These are phyloP conservation scores for Typhlichthys subterraneus DNA, from an alignment of 2,797 vertebrate genomes.

Conservation along the genomic window DNA sequence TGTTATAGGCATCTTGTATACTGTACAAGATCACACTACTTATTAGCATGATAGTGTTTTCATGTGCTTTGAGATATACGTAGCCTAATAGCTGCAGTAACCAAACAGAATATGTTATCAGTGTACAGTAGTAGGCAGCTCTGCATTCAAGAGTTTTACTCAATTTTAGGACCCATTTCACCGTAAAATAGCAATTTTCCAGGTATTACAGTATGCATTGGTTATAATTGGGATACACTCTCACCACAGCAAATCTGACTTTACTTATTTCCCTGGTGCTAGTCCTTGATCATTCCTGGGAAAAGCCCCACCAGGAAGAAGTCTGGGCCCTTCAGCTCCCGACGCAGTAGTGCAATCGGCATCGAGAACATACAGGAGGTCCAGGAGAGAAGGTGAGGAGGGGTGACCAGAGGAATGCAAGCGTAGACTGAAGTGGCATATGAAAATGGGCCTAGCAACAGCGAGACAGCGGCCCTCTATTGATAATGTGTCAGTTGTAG, in stretches of 20 bases:
- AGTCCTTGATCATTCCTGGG: constrained; percentile 94
- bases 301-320: constrained; percentile 97
- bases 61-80: too few species aligned
- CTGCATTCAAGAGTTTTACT: not conserved
- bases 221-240: not conserved
- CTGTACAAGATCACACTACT: too few species aligned
- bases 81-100: too few species aligned
- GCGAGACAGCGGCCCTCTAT: too few species aligned
- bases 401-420: constrained; percentile 56
- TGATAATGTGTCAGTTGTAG: too few species aligned
- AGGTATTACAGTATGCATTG: constrained; percentile 3
- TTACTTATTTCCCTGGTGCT: constrained; percentile 48
- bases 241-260: constrained; percentile 41
- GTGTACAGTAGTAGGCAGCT: too few species aligned
- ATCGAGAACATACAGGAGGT: constrained; percentile 99
- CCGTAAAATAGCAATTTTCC: constrained; percentile 1
- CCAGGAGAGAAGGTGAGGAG: constrained; percentile 90
- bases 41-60: too few species aligned
- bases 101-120: too few species aligned
- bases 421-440: not conserved
- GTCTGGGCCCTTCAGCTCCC: constrained; percentile 91
- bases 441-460: not conserved
- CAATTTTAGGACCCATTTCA: constrained; percentile 20
- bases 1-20: too few species aligned
- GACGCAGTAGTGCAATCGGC: constrained; percentile 94